Evolutionary conservation across 2,888 invertebrate species (phyloP), one percentile per base, ranked within the genome.

Genomic region (Drosophila mimetica): DNA sequence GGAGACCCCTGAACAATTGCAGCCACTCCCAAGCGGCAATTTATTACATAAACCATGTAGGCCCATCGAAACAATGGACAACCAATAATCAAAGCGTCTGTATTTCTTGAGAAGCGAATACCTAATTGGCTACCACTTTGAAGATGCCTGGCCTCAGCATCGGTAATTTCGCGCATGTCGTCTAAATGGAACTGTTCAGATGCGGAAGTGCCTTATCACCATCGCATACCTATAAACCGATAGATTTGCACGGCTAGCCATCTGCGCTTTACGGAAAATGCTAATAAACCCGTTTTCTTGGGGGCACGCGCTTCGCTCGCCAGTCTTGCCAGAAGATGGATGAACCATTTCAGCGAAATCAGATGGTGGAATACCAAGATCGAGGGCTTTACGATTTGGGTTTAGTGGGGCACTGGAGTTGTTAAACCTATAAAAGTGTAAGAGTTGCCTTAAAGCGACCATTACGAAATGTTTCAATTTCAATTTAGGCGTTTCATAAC

Each of bases 121-220:
- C 11, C 42, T 32, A 16, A 41, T 54, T 11, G 28, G 1, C 28
- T 53, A 8, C 18, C 4, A 9, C 36, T 47, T 39, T 39, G 18
- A 11, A 39, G 11, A 18, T 39, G 39, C 32, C 41, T 22, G 28
- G 11, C 16, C 51, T 32, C 42, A 42, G 63, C 18, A 34, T 32
- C 28, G 25, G 28, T 20, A 25, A 42, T 25, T 64, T 42, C 37
- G 30, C 42, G 20, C 18, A 36, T 36, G 28, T 28, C 16, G 66
- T 34, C 34, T 34, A 52, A 65, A 64, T 65, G 42, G 34, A 42
- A 42, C 41, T 60, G 59, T 1, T 41, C n/a, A 28, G 53, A 65
- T 66, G 34, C 64, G 64, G 66, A 64, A 64, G 64, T 64, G 52
- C 25, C 25, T 64, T 52, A 41, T 51, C n/a, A 41, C n/a, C 66